These are phyloP conservation scores for Rugalucina vietnamica DNA, from an alignment of 2,888 invertebrate species.

Conservation along the genomic window DNA sequence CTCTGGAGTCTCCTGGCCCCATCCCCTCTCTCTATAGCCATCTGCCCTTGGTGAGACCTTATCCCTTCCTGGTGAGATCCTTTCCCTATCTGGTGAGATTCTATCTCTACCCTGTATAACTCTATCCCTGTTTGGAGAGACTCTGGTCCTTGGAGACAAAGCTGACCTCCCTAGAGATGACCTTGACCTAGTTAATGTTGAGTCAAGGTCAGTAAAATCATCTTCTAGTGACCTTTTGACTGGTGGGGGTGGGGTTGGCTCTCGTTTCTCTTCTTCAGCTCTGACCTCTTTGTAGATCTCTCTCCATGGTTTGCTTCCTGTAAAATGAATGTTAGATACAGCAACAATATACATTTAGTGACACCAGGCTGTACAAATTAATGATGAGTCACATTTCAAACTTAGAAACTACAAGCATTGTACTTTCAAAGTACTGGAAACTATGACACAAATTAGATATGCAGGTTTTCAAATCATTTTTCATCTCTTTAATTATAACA, in stretches of 20 bases:
- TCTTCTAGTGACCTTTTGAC: slow-evolving; percentile 57
- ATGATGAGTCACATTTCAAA: too few species aligned
- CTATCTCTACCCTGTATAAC: slow-evolving; percentile 25
- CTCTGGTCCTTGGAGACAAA: not conserved
- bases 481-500: too few species aligned
- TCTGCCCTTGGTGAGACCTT: not conserved
- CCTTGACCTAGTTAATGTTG: slow-evolving; percentile 30
- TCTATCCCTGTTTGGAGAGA: slow-evolving; percentile 4
- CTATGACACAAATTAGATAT: too few species aligned
- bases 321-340: not conserved
- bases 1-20: not conserved
- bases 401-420: too few species aligned
- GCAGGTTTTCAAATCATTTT: too few species aligned
- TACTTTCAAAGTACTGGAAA: too few species aligned
- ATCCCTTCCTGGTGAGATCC: not conserved
- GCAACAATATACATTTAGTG: not conserved
- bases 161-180: slow-evolving; percentile 2
- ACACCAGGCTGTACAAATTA: too few species aligned
- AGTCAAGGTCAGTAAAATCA: slow-evolving; percentile 48
- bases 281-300: slow-evolving; percentile 68
- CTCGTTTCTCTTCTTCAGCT: slow-evolving; percentile 44
- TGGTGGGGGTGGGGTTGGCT: slow-evolving; percentile 45
- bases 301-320: slow-evolving; percentile 55
- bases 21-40: not conserved
- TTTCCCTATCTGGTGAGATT: slow-evolving; percentile 13